Conservation (phyloP, 2,888 invertebrate species). For the Xylota segnis region DNA sequence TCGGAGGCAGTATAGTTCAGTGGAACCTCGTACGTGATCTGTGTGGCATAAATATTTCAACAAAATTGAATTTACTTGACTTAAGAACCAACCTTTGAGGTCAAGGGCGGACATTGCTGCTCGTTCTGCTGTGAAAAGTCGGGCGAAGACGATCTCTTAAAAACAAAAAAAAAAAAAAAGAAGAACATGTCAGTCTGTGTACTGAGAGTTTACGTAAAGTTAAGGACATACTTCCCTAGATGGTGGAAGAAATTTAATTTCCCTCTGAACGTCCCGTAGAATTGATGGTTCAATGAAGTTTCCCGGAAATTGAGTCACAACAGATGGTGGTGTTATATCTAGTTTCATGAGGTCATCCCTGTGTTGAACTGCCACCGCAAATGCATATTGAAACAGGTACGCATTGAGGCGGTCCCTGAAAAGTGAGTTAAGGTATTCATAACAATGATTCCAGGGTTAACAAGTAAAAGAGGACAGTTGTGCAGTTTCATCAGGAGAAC, state of each 20-base stretch:
- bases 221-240: too few relatives aligned
- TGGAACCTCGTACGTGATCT: conserved; percentile 12
- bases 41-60: not conserved
- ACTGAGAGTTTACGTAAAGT: too few relatives aligned
- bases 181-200: too few relatives aligned
- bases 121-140: too few relatives aligned
- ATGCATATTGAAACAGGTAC: conserved; percentile 90
- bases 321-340: conserved; percentile 86
- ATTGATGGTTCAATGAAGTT: conserved; percentile 90
- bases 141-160: too few relatives aligned
- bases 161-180: too few relatives aligned
- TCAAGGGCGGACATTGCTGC: too few relatives aligned
- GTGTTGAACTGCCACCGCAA: conserved; percentile 89
- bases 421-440: not conserved
- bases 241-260: conserved; percentile 81
- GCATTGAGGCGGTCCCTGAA: conserved; percentile 88
- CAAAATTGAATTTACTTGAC: too few relatives aligned
- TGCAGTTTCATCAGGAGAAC: too few relatives aligned
- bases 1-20: conserved; percentile 85
- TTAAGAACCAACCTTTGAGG: too few relatives aligned
- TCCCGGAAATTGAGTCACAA: conserved; percentile 90
- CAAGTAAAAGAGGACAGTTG: too few relatives aligned
- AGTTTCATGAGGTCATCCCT: conserved; percentile 36
- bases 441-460: too few relatives aligned
- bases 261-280: conserved; percentile 88